Conservation (phyloP, 2,797 vertebrate genomes). For the Takifugu rubripes region DNA sequence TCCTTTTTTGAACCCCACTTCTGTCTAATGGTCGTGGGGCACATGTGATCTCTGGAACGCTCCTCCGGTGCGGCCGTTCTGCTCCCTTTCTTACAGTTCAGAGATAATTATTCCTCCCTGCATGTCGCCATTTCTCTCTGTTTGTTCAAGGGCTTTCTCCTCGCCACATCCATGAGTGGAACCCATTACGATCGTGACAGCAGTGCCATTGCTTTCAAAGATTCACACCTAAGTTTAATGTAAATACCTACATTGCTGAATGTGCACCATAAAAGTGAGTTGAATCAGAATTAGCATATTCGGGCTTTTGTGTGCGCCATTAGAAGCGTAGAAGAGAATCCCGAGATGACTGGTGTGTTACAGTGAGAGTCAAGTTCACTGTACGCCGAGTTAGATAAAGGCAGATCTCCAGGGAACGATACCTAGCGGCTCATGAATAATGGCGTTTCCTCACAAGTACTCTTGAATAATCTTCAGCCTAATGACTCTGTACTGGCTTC, state of each 20-base stretch:
- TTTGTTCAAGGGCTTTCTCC: conserved; percentile 39
- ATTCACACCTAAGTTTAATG: neutral
- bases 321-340: conserved; percentile 22
- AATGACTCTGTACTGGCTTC: conserved; percentile 1
- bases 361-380: conserved; percentile 35
- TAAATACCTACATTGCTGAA: neutral
- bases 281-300: too few species aligned
- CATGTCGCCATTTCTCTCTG: conserved; percentile 16
- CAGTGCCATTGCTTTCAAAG: neutral
- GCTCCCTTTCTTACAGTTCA: conserved; percentile 30
- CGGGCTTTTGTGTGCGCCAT: conserved; percentile 1
- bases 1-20: conserved; percentile 43
- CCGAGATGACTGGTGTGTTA: conserved; percentile 27
- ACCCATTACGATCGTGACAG: neutral
- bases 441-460: neutral
- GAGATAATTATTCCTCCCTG: conserved; percentile 47
- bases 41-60: conserved; percentile 46
- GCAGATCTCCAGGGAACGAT: conserved; percentile 21
- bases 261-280: neutral
- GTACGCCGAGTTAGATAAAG: conserved; percentile 20
- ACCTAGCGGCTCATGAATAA: neutral
- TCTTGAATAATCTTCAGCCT: neutral
- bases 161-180: conserved; percentile 5
- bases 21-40: conserved; percentile 51
- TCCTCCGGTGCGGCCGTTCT: conserved; percentile 47